These are phyloP conservation scores for Hirundichthys speculiger DNA, from an alignment of 2,113 vertebrate genomes.

Conservation along the genomic window DNA sequence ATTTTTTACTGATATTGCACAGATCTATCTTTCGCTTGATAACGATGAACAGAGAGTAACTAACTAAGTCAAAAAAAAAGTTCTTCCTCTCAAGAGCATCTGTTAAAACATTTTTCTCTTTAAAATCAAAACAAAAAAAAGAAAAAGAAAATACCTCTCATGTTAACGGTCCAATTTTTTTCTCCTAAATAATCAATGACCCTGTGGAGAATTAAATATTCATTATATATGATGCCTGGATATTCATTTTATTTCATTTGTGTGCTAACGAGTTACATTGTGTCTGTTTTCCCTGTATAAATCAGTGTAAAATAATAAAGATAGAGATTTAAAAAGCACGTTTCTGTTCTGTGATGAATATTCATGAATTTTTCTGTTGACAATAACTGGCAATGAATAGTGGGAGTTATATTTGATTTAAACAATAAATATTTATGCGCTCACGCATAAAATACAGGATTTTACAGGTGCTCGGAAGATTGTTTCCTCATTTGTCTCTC, in stretches of 20 bases:
- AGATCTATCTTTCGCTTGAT: no score
- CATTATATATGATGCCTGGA: neutral
- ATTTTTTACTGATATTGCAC: no score
- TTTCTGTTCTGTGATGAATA: constrained; percentile 49
- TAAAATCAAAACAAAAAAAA: no score
- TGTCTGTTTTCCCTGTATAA: constrained; percentile 31
- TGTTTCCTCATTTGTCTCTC: constrained; percentile 44
- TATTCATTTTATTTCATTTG: constrained; percentile 23
- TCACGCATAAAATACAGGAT: constrained; percentile 45
- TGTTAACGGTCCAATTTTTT: neutral
- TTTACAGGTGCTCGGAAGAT: constrained; percentile 47
- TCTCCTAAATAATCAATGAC: neutral
- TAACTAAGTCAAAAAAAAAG: no score
- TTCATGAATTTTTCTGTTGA: constrained; percentile 39
- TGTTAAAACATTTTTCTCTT: no score
- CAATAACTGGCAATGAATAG: constrained; percentile 39
- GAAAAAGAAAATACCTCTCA: neutral
- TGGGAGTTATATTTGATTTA: constrained; percentile 42
- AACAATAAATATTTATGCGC: constrained; percentile 60
- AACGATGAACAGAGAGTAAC: no score
- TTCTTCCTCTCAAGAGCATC: no score
- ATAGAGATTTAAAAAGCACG: constrained; percentile 45
- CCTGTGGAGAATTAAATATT: constrained; percentile 5
- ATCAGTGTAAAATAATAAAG: constrained; percentile 43
- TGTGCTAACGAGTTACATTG: constrained; percentile 35